Evolutionary conservation across 2,113 vertebrate species (phyloP).

Genomic region (Stercorarius parasiticus): DNA sequence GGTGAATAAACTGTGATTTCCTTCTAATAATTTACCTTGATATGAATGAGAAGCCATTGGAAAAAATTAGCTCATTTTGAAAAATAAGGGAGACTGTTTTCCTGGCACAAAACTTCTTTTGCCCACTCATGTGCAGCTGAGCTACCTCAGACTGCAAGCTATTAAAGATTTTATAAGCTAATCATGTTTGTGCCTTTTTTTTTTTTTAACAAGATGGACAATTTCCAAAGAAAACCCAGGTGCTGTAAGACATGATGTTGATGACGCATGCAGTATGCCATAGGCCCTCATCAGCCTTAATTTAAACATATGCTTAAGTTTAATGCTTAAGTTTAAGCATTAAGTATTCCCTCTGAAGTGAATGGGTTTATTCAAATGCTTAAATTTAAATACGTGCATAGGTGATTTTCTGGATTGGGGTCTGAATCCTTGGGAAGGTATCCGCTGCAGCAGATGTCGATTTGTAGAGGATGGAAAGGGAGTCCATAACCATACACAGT

Average conservation of each 20-base stretch:
- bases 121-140: not conserved
- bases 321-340: not conserved
- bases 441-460: not conserved
- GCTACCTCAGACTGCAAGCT: not conserved
- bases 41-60: not conserved
- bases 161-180: not conserved
- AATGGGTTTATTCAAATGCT: not conserved
- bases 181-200: not conserved
- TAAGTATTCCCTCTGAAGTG: not conserved
- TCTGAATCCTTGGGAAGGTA: not conserved
- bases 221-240: constrained; percentile 18
- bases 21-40: not conserved
- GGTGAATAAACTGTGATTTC: not conserved
- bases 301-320: not conserved
- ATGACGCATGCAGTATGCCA: accelerated
- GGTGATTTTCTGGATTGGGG: not conserved
- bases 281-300: not conserved
- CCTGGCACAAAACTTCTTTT: not conserved
- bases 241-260: not conserved
- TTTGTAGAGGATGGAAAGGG: not conserved
- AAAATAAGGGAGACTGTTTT: not conserved
- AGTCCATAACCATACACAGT: too few relatives aligned
- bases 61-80: constrained; percentile 8
- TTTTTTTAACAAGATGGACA: constrained; percentile 27
- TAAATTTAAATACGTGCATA: not conserved